Evolutionary conservation across 2,888 invertebrate species (phyloP), one percentile per base, ranked within the genome.

Genomic region (Matsumyia berberina): DNA sequence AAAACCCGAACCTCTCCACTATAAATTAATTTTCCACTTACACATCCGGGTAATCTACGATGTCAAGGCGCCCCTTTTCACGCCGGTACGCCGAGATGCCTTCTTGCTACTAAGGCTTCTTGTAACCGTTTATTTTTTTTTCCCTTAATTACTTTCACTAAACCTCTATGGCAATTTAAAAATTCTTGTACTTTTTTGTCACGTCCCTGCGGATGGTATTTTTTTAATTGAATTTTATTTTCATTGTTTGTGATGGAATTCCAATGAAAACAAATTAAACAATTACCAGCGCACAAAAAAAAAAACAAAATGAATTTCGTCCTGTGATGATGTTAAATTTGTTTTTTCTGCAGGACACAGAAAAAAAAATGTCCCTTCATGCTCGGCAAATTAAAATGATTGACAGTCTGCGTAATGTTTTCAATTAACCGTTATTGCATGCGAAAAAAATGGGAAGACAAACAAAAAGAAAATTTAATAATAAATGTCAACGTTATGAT

Each of bases 191-290:
- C 53, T 24, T 39, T 58, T 12, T 8, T 9, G n/a, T 39, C 37
- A 17, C 35, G 9, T 17, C 9, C 37, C 5, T 11, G 12, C 8
- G 58, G 24, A n/a, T 12, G 58, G 58, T 58, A 58, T 39, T 58
- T 58, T 58, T 58, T 58, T 58, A 58, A 58, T 58, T 58, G 58
- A 58, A 58, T 58, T 58, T 58, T 39, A 24, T n/a, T 29, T 55
- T 19, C 24, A 58, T 39, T 58, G 39, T 58, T 58, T 58, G 58
- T 58, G 39, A 58, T 58, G 58, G 24, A 58, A 58, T 58, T 58
- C 12, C 58, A 58, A 58, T 58, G 58, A 39, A 58, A 39, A 11
- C 39, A 12, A 58, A 58, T 58, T 58, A 58, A 58, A 39, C 39
- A 58, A 58, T 58, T 58, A 58, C 39, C 37, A 39, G 17, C 24